These are phyloP conservation scores for Mycteria americana DNA, from an alignment of 2,797 vertebrate species.

Conservation along the genomic window DNA sequence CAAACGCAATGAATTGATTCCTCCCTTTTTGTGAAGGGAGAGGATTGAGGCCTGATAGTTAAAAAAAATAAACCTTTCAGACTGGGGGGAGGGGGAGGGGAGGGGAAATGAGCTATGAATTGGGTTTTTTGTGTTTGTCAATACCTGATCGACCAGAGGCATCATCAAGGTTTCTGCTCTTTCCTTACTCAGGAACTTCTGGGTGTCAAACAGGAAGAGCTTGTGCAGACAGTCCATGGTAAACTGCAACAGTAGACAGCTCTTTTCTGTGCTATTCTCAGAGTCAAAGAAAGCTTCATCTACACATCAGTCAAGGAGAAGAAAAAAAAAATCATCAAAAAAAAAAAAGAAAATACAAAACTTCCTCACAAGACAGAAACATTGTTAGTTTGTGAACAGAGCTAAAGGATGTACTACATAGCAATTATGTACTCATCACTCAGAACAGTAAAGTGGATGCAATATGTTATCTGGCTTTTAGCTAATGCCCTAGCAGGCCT, in stretches of 20 bases:
- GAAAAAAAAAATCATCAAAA: neutral
- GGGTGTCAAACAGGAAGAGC: slow-evolving; percentile 91
- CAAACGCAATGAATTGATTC: neutral
- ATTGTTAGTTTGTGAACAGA: neutral
- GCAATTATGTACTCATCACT: neutral
- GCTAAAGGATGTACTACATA: neutral
- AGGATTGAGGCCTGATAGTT: neutral
- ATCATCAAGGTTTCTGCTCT: slow-evolving; percentile 85
- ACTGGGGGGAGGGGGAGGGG: no score
- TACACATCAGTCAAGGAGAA: slow-evolving; percentile 36
- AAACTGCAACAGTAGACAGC: slow-evolving; percentile 79
- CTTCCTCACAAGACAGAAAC: neutral
- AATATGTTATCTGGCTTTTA: neutral
- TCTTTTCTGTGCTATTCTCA: slow-evolving; percentile 77
- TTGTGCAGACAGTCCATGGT: slow-evolving; percentile 88
- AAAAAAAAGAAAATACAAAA: neutral
- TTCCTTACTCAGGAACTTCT: slow-evolving; percentile 89
- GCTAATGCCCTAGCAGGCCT: neutral
- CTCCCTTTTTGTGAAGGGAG: neutral
- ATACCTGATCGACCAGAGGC: slow-evolving; percentile 93
- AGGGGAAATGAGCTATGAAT: neutral
- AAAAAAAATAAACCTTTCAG: neutral
- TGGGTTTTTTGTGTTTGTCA: neutral
- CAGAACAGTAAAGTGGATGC: neutral
- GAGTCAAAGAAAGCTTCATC: slow-evolving; percentile 82